These are phyloP conservation scores for Drosophila eugracilis DNA, from an alignment of 1,140 invertebrate genomes.

Conservation along the genomic window DNA sequence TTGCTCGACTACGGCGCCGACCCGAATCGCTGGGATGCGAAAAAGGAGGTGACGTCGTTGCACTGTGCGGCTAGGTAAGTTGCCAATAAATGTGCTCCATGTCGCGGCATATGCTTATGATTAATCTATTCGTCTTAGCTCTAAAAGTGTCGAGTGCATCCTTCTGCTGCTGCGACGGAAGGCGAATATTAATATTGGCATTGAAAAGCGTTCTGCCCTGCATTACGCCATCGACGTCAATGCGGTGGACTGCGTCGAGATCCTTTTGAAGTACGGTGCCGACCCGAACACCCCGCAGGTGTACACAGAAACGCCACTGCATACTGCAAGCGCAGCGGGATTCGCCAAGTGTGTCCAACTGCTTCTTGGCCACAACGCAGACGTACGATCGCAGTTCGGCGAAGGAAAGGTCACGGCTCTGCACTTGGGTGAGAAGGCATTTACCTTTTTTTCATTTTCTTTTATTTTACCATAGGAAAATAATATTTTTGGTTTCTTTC, in stretches of 20 bases:
- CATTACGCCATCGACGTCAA: slow-evolving; percentile 91
- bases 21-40: slow-evolving; percentile 89
- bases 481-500: too few relatives aligned
- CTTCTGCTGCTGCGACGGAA: slow-evolving; percentile 88
- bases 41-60: slow-evolving; percentile 89
- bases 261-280: slow-evolving; percentile 89
- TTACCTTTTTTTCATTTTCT: too few relatives aligned
- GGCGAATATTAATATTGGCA: slow-evolving; percentile 91
- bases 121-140: slow-evolving; percentile 64
- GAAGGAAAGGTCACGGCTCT: slow-evolving; percentile 89
- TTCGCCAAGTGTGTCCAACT: slow-evolving; percentile 88
- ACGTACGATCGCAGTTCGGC: slow-evolving; percentile 90
- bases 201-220: slow-evolving; percentile 88
- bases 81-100: background rate
- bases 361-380: slow-evolving; percentile 90
- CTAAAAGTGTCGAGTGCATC: slow-evolving; percentile 86
- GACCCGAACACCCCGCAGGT: slow-evolving; percentile 92
- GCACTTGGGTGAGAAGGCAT: slow-evolving; percentile 87
- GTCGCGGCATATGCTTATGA: slow-evolving; percentile 5
- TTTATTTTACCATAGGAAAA: too few relatives aligned
- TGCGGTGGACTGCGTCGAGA: slow-evolving; percentile 88
- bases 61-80: slow-evolving; percentile 89
- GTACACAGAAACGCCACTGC: slow-evolving; percentile 93
- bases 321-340: slow-evolving; percentile 91
- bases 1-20: slow-evolving; percentile 88